phyloP scores from a whole-genome alignment of 1,140 invertebrate species.

The Calephelis virginiensis region DNA sequence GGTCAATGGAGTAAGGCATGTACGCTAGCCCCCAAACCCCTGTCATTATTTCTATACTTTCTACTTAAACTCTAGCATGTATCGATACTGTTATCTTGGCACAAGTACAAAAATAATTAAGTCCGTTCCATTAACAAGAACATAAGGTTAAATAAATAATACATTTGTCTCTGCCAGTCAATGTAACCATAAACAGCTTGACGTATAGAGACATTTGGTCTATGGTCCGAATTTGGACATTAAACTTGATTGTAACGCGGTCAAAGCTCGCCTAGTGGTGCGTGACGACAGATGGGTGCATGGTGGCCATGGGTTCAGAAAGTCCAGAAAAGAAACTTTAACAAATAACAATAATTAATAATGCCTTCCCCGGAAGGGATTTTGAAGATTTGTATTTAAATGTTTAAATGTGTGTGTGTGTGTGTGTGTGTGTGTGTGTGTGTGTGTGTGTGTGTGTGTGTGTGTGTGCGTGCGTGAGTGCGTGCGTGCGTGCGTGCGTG shows the following conservation, averaged over 20 bases:
- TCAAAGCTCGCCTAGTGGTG: slow-evolving; percentile 14
- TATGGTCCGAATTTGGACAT: not conserved
- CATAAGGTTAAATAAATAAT: slow-evolving; percentile 14
- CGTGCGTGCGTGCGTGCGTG: too few species aligned
- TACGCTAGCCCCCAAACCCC: too few species aligned
- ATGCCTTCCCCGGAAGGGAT: too few species aligned
- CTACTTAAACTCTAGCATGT: too few species aligned
- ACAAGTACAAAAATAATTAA: not conserved
- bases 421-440: too few species aligned
- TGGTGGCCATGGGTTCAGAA: not conserved
- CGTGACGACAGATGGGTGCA: slow-evolving; percentile 1
- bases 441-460: too few species aligned
- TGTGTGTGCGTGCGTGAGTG: too few species aligned
- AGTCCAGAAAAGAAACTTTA: not conserved
- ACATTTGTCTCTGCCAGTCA: slow-evolving; percentile 1
- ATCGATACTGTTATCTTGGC: not conserved
- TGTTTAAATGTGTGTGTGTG: too few species aligned
- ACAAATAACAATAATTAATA: too few species aligned
- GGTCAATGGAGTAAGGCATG: too few species aligned
- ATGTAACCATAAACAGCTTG: slow-evolving; percentile 11
- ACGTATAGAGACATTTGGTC: slow-evolving; percentile 15
- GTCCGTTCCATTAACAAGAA: not conserved
- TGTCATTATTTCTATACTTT: too few species aligned
- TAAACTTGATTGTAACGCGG: slow-evolving; percentile 9
- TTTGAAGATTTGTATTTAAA: too few species aligned